Percentiles rank a stretch among this genome's conserved stretches.
These are phyloP conservation scores for Nesospiza acunhae DNA, from an alignment of 2,113 vertebrate species.

Conservation along the genomic window DNA sequence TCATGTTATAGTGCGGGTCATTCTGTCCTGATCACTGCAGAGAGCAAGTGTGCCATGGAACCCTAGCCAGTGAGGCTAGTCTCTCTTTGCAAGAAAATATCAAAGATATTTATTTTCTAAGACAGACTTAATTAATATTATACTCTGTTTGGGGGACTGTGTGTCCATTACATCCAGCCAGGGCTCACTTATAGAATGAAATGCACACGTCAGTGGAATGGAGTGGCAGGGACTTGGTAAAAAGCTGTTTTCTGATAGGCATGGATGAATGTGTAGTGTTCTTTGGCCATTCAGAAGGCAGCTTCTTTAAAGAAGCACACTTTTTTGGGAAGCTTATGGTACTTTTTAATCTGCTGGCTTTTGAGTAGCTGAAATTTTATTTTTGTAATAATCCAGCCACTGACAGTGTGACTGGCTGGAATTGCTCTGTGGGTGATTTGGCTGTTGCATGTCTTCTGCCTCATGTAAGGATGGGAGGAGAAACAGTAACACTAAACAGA, in stretches of 20 bases:
- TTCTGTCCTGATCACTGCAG: conserved; percentile 50
- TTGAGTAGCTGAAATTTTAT: conserved; percentile 53
- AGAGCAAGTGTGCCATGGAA: conserved; percentile 48
- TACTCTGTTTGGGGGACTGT: neutral
- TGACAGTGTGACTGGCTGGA: neutral
- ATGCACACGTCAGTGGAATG: neutral
- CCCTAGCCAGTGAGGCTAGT: conserved; percentile 14
- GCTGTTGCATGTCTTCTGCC: neutral
- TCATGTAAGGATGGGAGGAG: neutral
- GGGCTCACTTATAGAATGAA: neutral
- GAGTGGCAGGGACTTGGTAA: conserved; percentile 12
- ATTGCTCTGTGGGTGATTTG: neutral
- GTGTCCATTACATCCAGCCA: conserved; percentile 1
- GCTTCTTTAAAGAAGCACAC: conserved; percentile 54
- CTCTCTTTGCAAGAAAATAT: conserved; percentile 25
- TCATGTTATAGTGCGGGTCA: conserved; percentile 30
- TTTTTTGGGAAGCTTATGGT: conserved; percentile 42
- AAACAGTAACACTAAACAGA: conserved; percentile 24
- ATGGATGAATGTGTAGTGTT: neutral
- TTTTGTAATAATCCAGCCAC: conserved; percentile 50
- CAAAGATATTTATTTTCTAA: conserved; percentile 54
- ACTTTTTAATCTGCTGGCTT: conserved; percentile 46
- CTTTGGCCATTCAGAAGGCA: conserved; percentile 27
- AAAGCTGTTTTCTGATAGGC: conserved; percentile 44
- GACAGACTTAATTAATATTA: conserved; percentile 33